These are phyloP conservation scores for Chaetodon trifasciatus DNA, from an alignment of 2,797 vertebrate species.

Conservation along the genomic window DNA sequence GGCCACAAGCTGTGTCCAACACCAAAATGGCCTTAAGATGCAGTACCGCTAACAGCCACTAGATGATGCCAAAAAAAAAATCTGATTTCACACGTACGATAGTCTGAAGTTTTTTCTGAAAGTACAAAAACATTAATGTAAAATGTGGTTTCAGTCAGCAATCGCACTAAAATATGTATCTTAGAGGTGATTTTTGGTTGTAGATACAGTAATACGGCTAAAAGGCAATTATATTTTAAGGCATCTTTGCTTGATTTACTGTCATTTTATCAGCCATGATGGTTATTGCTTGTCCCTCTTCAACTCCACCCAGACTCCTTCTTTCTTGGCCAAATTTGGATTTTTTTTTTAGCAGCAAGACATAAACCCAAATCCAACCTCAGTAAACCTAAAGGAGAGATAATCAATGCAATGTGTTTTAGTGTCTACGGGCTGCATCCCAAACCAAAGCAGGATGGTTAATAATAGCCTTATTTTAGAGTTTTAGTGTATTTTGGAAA, in stretches of 20 bases:
- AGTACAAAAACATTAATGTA: background rate
- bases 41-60: background rate
- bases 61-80: background rate
- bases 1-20: background rate
- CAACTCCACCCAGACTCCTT: background rate
- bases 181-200: no score
- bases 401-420: background rate
- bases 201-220: background rate
- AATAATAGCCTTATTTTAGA: background rate
- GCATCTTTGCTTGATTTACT: background rate
- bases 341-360: background rate
- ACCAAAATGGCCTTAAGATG: background rate
- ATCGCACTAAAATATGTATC: background rate
- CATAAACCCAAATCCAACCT: background rate
- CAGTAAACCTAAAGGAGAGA: background rate
- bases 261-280: background rate
- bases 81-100: background rate
- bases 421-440: background rate
- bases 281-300: background rate
- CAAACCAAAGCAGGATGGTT: conserved; percentile 1
- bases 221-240: background rate
- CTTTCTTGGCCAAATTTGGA: background rate
- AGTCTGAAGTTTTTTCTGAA: background rate
- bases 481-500: background rate
- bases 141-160: background rate